phyloP scores from a whole-genome alignment of 2,888 invertebrate genomes.

The Ectropis crepuscularia region DNA sequence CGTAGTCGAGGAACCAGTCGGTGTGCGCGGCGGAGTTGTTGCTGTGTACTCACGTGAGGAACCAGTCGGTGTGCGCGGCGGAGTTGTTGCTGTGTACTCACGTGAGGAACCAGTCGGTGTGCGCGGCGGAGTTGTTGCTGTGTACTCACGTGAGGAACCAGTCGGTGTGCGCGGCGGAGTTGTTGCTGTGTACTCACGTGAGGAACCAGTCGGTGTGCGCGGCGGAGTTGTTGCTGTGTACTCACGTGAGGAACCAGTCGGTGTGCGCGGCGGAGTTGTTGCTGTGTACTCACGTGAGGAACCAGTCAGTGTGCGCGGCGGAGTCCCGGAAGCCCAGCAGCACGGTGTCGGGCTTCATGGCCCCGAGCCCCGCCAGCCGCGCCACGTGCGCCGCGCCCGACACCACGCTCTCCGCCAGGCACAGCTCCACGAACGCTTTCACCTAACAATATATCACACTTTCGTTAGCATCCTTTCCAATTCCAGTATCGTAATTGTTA shows the following conservation, averaged over 20 bases:
- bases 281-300: conserved; percentile 84
- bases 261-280: no score
- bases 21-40: no score
- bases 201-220: conserved; percentile 91
- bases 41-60: conserved; percentile 84
- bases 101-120: conserved; percentile 92
- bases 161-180: conserved; percentile 89
- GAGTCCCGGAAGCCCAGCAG: conserved; percentile 97
- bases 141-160: conserved; percentile 89
- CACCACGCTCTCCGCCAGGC: conserved; percentile 92
- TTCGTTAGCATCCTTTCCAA: no score
- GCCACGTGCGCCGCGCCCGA: conserved; percentile 97
- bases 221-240: conserved; percentile 82
- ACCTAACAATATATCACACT: conserved; percentile 70
- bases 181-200: conserved; percentile 78
- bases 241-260: conserved; percentile 92
- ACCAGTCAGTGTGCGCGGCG: conserved; percentile 90
- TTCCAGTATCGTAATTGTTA: no score
- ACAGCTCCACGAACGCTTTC: conserved; percentile 98
- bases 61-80: conserved; percentile 90
- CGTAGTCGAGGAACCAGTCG: no score
- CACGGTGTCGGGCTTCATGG: conserved; percentile 99
- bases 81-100: conserved; percentile 83
- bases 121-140: conserved; percentile 85
- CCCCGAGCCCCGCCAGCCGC: conserved; percentile 96